phyloP scores from a whole-genome alignment of 2,113 vertebrate genomes.

The Festucalex cinctus region DNA sequence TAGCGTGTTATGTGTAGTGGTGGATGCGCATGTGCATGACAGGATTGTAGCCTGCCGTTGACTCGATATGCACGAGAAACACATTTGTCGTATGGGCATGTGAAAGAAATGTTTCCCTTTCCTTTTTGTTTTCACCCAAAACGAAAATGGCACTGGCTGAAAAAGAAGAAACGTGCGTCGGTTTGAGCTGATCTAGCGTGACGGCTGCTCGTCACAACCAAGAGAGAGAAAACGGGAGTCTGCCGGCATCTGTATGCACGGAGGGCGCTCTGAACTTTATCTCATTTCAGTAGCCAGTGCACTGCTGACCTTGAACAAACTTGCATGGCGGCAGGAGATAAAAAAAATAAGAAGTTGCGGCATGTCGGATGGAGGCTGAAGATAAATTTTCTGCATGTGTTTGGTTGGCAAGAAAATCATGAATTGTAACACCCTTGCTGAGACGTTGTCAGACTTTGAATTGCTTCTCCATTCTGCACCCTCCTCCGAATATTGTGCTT shows the following conservation, averaged over 20 bases:
- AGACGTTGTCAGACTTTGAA: not conserved
- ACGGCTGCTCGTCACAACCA: constrained; percentile 34
- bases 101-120: constrained; percentile 1
- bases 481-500: constrained; percentile 1
- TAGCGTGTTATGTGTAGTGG: constrained; percentile 21
- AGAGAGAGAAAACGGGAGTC: constrained; percentile 33
- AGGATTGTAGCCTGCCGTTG: constrained; percentile 23
- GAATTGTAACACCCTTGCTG: constrained; percentile 1
- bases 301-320: constrained; percentile 34
- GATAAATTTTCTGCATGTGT: constrained; percentile 50
- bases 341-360: constrained; percentile 15
- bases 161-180: not conserved
- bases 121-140: not conserved
- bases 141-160: not conserved
- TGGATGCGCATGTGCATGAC: constrained; percentile 66
- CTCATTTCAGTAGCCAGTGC: constrained; percentile 39
- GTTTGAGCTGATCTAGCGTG: constrained; percentile 26
- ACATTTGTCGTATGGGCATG: constrained; percentile 61
- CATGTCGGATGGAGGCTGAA: constrained; percentile 36
- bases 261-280: constrained; percentile 44
- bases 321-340: constrained; percentile 47
- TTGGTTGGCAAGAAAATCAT: constrained; percentile 19
- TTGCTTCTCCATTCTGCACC: not conserved
- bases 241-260: constrained; percentile 37
- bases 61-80: constrained; percentile 34